Evolutionary conservation across 2,113 vertebrate genomes (phyloP).

Genomic region (Rhagologus leucostigma): DNA sequence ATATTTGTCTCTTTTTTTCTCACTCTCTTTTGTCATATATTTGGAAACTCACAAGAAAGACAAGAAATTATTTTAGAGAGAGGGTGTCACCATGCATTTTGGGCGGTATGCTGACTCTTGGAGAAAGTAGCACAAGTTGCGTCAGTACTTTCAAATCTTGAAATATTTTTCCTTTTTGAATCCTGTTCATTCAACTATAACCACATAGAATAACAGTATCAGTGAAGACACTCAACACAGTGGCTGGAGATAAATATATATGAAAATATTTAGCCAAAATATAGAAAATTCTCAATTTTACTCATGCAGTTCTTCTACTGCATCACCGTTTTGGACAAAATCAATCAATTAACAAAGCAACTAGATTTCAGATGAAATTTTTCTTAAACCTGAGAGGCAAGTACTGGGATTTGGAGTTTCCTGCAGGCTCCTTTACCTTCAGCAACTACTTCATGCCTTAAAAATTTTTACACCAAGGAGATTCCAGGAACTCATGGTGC

Average conservation of each 20-base stretch:
- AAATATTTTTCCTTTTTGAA: background rate
- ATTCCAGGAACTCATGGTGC: background rate
- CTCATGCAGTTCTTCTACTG: background rate
- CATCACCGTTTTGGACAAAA: background rate
- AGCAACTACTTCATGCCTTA: background rate
- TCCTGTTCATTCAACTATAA: background rate
- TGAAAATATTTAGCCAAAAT: background rate
- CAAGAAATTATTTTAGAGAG: background rate
- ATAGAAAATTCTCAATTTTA: background rate
- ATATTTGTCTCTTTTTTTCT: constrained; percentile 37
- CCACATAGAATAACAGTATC: background rate
- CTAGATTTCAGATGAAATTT: background rate
- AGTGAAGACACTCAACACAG: background rate
- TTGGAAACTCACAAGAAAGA: constrained; percentile 41
- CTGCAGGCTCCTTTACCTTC: background rate
- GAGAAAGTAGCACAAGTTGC: background rate
- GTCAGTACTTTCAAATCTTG: background rate
- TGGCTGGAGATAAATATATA: background rate
- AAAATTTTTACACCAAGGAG: background rate
- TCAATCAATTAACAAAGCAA: background rate
- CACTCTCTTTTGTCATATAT: constrained; percentile 9
- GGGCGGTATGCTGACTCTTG: background rate
- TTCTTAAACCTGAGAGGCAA: background rate
- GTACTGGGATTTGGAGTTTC: background rate
- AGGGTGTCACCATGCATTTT: background rate